Evolutionary conservation across 2,113 vertebrate genomes (phyloP).

Genomic region (Archilochus colubris): DNA sequence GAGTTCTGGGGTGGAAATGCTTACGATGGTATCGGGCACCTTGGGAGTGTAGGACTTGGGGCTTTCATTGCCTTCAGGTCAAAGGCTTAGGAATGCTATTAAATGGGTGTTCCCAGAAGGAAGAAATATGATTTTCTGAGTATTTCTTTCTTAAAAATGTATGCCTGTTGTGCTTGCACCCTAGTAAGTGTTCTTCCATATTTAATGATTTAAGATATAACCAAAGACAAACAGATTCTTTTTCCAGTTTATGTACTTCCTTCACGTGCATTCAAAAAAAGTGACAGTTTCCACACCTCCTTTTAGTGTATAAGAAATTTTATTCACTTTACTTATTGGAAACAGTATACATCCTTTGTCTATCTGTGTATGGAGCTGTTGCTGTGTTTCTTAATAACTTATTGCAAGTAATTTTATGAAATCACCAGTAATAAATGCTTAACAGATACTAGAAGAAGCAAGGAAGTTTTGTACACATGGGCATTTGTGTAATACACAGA

Average conservation of each 20-base stretch:
- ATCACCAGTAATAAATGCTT: constrained; percentile 17
- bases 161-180: neutral
- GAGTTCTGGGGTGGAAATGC: neutral
- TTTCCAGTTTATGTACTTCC: neutral
- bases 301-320: neutral
- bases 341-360: constrained; percentile 24
- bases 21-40: neutral
- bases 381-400: constrained; percentile 18
- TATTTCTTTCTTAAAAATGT: neutral
- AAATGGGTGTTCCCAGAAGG: neutral
- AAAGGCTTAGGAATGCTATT: neutral
- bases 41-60: neutral
- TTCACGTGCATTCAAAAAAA: neutral
- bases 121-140: neutral
- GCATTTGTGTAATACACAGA: neutral
- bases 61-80: neutral
- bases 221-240: neutral
- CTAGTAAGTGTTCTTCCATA: neutral
- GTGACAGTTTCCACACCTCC: neutral
- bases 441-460: neutral
- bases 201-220: neutral
- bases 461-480: neutral
- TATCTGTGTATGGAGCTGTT: neutral
- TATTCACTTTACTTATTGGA: neutral
- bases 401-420: neutral